Evolutionary conservation across 2,888 invertebrate species (phyloP).

Genomic region (Drosophila kanekoi): DNA sequence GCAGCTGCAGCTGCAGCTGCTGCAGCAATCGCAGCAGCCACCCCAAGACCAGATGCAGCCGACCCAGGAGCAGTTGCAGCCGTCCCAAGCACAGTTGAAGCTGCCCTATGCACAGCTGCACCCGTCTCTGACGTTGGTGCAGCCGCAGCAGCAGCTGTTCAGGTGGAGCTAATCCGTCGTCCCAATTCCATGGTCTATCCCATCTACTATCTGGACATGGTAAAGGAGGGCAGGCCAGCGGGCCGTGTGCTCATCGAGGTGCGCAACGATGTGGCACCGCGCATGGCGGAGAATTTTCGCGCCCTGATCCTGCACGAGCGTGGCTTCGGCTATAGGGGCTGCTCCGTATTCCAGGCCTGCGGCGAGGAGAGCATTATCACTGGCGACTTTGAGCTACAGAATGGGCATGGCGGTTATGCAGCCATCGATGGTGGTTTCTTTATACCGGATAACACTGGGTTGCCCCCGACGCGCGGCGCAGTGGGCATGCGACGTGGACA

Average conservation of each 20-base stretch:
- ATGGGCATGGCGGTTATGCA: conserved; percentile 92
- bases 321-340: conserved; percentile 92
- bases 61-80: too few relatives aligned
- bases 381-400: conserved; percentile 92
- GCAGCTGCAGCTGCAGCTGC: neutral
- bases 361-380: conserved; percentile 92
- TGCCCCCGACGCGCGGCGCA: conserved; percentile 90
- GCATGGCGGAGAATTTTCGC: conserved; percentile 90
- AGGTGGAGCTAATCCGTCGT: neutral
- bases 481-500: conserved; percentile 83
- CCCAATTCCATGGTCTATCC: neutral
- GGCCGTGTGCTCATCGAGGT: conserved; percentile 92
- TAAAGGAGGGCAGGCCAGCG: conserved; percentile 88
- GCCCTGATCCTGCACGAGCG: conserved; percentile 83
- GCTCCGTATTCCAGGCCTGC: conserved; percentile 93
- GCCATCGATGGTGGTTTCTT: conserved; percentile 92
- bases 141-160: neutral
- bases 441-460: conserved; percentile 91
- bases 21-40: too few relatives aligned
- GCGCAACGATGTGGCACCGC: conserved; percentile 91
- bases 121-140: neutral
- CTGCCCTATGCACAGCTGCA: neutral
- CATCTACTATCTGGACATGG: conserved; percentile 12
- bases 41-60: too few relatives aligned
- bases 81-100: too few relatives aligned